A percentile compares a stretch with the other conserved stretches of the same genome.
Evolutionary conservation across 1,140 invertebrate genomes (phyloP).

Genomic region (Camponotus vicinus): DNA sequence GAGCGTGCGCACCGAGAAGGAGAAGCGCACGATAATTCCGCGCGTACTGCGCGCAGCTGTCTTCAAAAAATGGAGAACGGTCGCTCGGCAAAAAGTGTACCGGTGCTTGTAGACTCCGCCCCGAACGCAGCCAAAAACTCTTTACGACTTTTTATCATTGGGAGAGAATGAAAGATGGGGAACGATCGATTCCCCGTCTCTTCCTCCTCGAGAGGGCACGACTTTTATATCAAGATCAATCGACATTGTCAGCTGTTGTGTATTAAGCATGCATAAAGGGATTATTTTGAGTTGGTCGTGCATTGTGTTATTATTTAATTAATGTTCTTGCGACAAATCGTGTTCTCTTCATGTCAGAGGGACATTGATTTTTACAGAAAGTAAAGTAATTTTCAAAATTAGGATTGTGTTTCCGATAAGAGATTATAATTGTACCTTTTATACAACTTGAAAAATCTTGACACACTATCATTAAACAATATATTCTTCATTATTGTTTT

Average conservation of each 20-base stretch:
- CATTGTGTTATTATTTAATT: neutral
- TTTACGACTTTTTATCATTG: conserved; percentile 37
- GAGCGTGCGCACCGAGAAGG: conserved; percentile 26
- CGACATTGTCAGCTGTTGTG: conserved; percentile 48
- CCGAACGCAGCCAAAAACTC: conserved; percentile 43
- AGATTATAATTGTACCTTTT: neutral
- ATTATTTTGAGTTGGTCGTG: neutral
- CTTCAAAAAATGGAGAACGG: conserved; percentile 62
- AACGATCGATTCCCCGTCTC: conserved; percentile 5
- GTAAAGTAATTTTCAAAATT: neutral
- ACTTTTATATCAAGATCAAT: conserved; percentile 42
- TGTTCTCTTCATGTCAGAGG: too few species aligned
- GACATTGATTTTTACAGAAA: neutral
- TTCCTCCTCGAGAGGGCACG: conserved; percentile 19
- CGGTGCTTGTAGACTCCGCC: conserved; percentile 38
- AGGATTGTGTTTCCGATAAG: neutral
- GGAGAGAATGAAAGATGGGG: neutral
- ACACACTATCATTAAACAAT: too few species aligned
- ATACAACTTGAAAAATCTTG: neutral
- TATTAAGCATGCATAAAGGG: conserved; percentile 26
- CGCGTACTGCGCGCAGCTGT: conserved; percentile 61
- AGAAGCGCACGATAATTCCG: conserved; percentile 60
- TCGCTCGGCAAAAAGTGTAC: conserved; percentile 34
- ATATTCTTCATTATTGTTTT: too few species aligned
- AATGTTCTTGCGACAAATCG: neutral